phyloP scores from a whole-genome alignment of 1,140 invertebrate genomes.

The Dendrolimus punctatus region DNA sequence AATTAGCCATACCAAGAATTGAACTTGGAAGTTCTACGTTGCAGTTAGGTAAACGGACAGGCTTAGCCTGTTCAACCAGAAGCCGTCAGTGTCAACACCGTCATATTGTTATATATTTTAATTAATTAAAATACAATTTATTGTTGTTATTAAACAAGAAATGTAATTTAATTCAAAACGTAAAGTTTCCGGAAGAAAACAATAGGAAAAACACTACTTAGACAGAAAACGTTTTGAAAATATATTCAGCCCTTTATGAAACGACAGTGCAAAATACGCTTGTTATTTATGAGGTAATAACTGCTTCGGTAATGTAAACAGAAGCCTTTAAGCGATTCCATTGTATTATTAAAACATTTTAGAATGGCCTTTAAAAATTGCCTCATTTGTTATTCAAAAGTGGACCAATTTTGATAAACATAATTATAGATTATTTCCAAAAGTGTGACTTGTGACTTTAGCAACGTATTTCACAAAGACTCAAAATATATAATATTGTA shows the following conservation, averaged over 20 bases:
- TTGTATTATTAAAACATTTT: conserved; percentile 1
- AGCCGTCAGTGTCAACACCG: no score
- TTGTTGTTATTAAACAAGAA: no score
- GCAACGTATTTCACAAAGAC: background rate
- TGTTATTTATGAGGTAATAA: conserved; percentile 18
- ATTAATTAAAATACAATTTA: no score
- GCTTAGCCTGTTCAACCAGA: no score
- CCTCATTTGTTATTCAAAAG: background rate
- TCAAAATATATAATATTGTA: no score
- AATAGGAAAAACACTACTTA: background rate
- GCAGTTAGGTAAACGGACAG: no score
- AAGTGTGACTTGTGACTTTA: background rate
- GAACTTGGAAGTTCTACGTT: no score
- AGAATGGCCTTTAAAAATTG: background rate
- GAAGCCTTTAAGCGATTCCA: conserved; percentile 8
- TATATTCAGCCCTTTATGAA: conserved; percentile 6
- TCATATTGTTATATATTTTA: no score
- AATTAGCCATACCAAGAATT: no score
- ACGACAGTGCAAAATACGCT: conserved; percentile 14
- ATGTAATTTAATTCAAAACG: no score
- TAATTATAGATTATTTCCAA: no score
- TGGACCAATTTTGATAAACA: no score
- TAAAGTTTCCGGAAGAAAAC: background rate
- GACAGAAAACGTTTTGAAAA: conserved; percentile 3
- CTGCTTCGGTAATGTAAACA: conserved; percentile 15